Base-by-base conservation (phyloP, 2,888 invertebrate genomes). In the Lottia gigantea region DNA sequence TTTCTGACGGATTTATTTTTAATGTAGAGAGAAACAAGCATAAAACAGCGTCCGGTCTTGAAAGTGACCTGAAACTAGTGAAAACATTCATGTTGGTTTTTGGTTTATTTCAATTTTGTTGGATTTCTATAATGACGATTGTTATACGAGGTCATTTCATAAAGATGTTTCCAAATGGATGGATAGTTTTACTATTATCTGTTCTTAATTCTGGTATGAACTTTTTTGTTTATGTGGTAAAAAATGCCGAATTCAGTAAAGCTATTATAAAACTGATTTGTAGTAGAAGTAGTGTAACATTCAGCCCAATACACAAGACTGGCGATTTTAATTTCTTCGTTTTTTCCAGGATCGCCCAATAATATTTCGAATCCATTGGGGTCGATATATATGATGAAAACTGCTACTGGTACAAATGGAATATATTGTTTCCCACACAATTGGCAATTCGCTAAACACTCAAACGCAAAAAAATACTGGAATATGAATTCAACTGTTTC, bases 201-300 rank as follows among this genome's bases (percentile, higher is more conserved):
- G 61, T 76, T 16, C 25, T 65, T n/a, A 74, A 76, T 62, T 76
- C 76, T 14, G 72, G 69, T 0, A 63, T 70, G 31, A 76, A 76
- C 64, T 74, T 70, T 46, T 15, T 72, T n/a, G 71, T 76, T 11
- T 65, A 74, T 19, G 71, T 66, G 0, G 46, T 47, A 19, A 71
- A 67, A 68, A 75, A 71, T 46, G 55, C 45, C 15, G 73, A 73
- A 16, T 75, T 75, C 45, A 26, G 64, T 25, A 7, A 19, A 16
- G 70, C 71, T 12, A 73, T 71, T 67, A 67, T 19, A 23, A 19
- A 16, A 7, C 40, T 71, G 62, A 61, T 75, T n/a, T 65, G 55
- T 55, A 14, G 49, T 61, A 31, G 6, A 15, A 67, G 46, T 23
- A 11, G 23, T 12, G 12, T 6, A 23, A 23, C 11, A 40, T 40